Conservation (phyloP, 1,140 invertebrate species). For the Drosophila tristis region DNA sequence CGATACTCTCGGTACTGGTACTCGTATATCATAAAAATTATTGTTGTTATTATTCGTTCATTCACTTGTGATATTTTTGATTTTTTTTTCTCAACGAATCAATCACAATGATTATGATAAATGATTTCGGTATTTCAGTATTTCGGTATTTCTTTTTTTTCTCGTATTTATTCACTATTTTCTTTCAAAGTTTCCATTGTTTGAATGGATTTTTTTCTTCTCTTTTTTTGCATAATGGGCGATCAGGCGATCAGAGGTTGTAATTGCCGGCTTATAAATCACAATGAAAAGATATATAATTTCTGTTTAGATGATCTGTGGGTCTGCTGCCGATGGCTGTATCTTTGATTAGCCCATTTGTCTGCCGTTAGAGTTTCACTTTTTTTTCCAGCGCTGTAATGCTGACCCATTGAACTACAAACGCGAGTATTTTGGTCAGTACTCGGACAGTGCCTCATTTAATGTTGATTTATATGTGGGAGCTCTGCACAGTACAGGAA, state of each 20-base stretch:
- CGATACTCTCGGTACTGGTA: constrained; percentile 11
- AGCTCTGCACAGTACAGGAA: neutral
- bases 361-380: constrained; percentile 64
- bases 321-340: constrained; percentile 29
- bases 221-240: constrained; percentile 72
- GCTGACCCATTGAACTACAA: constrained; percentile 74
- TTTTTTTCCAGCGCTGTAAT: constrained; percentile 39
- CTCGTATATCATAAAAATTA: constrained; percentile 38
- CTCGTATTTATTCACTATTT: constrained; percentile 69
- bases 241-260: constrained; percentile 65
- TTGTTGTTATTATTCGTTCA: constrained; percentile 32
- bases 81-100: constrained; percentile 78
- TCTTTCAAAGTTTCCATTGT: constrained; percentile 48
- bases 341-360: constrained; percentile 77
- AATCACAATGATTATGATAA: constrained; percentile 84
- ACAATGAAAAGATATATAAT: constrained; percentile 73
- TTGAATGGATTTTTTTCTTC: constrained; percentile 21
- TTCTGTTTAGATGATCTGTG: constrained; percentile 61
- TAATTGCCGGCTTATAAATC: constrained; percentile 79
- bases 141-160: constrained; percentile 40
- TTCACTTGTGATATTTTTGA: constrained; percentile 74
- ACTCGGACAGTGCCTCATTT: constrained; percentile 4
- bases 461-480: constrained; percentile 43
- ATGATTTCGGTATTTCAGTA: constrained; percentile 65
- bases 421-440: neutral